Conservation (phyloP, 2,888 invertebrate genomes). For the Drosophila incognita region DNA sequence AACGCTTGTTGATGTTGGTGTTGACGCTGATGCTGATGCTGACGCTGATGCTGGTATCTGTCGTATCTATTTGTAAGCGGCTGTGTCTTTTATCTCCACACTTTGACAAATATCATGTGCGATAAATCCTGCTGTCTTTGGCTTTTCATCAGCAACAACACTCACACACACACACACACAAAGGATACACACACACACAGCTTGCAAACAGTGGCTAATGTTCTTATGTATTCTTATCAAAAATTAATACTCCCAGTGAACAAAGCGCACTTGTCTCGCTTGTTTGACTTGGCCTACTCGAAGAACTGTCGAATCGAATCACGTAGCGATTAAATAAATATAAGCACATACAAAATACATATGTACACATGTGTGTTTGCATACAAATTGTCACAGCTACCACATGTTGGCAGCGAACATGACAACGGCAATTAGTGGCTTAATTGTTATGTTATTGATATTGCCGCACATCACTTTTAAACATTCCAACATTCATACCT, state of each 20-base stretch:
- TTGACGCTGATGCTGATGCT: not conserved
- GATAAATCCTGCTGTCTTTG: constrained; percentile 64
- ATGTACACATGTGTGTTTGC: not conserved
- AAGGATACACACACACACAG: constrained; percentile 26
- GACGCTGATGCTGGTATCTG: constrained; percentile 5
- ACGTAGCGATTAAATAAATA: not conserved
- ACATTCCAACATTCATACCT: not conserved
- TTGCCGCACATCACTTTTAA: not conserved
- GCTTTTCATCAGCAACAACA: constrained; percentile 39
- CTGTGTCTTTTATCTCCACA: constrained; percentile 57
- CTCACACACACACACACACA: not conserved
- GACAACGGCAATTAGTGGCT: not conserved
- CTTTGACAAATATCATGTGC: constrained; percentile 64
- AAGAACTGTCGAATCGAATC: not conserved
- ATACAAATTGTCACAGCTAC: not conserved
- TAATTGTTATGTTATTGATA: not conserved
- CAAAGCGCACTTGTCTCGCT: constrained; percentile 1
- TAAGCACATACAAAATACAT: not conserved
- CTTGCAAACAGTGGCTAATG: constrained; percentile 17
- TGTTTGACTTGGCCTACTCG: constrained; percentile 5
- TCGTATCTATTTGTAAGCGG: constrained; percentile 30
- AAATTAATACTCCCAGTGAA: not conserved
- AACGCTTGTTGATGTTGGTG: constrained; percentile 32
- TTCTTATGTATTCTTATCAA: constrained; percentile 9
- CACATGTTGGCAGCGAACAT: not conserved